Evolutionary conservation across 2,888 invertebrate species (phyloP).

Genomic region (Caenorhabditis zanzibari): DNA sequence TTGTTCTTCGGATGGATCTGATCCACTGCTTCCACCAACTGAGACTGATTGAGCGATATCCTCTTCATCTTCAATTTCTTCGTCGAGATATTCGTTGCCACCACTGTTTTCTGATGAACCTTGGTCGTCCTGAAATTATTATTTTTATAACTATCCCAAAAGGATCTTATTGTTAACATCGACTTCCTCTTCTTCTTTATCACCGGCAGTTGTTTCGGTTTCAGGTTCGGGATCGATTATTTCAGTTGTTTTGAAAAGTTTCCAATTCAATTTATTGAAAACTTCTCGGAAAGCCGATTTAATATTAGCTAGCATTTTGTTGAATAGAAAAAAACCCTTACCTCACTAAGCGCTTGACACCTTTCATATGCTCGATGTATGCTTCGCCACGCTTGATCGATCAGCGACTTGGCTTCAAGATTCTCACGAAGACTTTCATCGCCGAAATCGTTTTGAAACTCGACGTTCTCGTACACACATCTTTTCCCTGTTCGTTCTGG

Average conservation of each 20-base stretch:
- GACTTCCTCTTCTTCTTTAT: background rate
- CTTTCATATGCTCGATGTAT: constrained; percentile 51
- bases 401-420: constrained; percentile 40
- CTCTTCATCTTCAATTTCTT: constrained; percentile 37
- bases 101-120: background rate
- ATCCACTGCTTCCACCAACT: constrained; percentile 8
- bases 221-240: background rate
- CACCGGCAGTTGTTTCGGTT: background rate
- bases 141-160: background rate
- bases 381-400: constrained; percentile 57
- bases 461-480: constrained; percentile 44
- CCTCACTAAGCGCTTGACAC: constrained; percentile 34
- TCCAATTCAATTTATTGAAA: constrained; percentile 41
- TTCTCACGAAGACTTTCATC: constrained; percentile 23
- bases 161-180: background rate
- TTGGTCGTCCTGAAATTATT: constrained; percentile 13
- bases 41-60: constrained; percentile 31
- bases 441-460: constrained; percentile 38
- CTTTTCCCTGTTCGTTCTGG: constrained; percentile 33
- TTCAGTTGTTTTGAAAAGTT: constrained; percentile 12
- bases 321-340: constrained; percentile 20
- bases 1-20: background rate
- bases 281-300: constrained; percentile 29
- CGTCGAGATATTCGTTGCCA: background rate
- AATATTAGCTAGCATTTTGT: constrained; percentile 26